phyloP scores from a whole-genome alignment of 2,797 vertebrate genomes.

The Merluccius polli region DNA sequence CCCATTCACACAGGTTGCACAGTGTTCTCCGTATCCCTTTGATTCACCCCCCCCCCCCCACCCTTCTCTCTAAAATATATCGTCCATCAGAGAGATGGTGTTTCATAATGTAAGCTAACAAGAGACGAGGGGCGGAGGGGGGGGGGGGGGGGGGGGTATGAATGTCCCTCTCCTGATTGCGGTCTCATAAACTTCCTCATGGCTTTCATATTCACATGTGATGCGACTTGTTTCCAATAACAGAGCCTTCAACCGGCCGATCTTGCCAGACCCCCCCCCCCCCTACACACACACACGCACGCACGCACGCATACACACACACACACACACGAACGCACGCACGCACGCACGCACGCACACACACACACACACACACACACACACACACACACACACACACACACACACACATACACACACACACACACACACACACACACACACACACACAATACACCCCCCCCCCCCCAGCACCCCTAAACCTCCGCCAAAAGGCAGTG shows the following conservation, averaged over 20 bases:
- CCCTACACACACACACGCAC: too few species aligned
- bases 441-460: too few species aligned
- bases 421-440: too few species aligned
- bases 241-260: slow-evolving; percentile 22
- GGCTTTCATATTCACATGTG: background rate
- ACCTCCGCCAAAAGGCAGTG: slow-evolving; percentile 1
- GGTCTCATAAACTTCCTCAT: slow-evolving; percentile 19
- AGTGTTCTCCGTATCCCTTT: background rate
- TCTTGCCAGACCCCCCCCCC: slow-evolving; percentile 5
- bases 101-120: slow-evolving; percentile 31
- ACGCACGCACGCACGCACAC: too few species aligned
- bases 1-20: background rate
- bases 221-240: slow-evolving; percentile 27
- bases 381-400: too few species aligned
- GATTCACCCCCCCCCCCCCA: background rate
- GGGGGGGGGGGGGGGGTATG: background rate
- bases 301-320: too few species aligned
- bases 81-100: slow-evolving; percentile 20
- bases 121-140: background rate
- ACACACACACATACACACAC: too few species aligned
- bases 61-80: background rate
- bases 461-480: slow-evolving; percentile 11
- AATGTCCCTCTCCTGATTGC: slow-evolving; percentile 30
- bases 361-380: too few species aligned
- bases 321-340: too few species aligned